A percentile compares a stretch with the other conserved stretches of the same genome.
Evolutionary conservation across 2,797 vertebrate species (phyloP).

Genomic region (Columba guinea): DNA sequence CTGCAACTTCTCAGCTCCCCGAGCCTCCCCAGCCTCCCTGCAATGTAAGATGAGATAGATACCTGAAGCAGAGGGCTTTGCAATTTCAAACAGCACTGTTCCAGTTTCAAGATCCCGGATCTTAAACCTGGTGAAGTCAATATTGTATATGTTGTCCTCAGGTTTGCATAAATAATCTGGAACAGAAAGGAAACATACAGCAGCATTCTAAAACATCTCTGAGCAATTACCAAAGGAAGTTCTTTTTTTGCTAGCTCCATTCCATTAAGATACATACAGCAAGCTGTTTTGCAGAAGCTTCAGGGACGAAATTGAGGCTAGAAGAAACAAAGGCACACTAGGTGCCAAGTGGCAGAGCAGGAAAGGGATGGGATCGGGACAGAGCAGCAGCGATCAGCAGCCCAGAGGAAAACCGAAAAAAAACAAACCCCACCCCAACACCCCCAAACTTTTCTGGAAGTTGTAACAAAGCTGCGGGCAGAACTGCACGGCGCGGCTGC

Average conservation of each 20-base stretch:
- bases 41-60: not conserved
- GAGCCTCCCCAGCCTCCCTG: not conserved
- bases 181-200: not conserved
- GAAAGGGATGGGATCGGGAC: not conserved
- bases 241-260: not conserved
- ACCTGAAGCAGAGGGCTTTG: slow-evolving; percentile 92
- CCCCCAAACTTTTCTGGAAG: not conserved
- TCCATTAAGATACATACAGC: rapidly evolving
- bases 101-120: slow-evolving; percentile 96
- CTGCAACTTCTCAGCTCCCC: not conserved
- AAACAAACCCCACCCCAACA: not conserved
- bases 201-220: not conserved
- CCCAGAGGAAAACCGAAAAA: not conserved
- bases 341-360: not conserved
- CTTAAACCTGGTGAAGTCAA: slow-evolving; percentile 98
- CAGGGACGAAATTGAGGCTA: not conserved
- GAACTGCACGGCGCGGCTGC: not conserved
- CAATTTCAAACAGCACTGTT: slow-evolving; percentile 97
- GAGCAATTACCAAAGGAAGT: not conserved
- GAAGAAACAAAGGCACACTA: not conserved
- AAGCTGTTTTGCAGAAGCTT: not conserved
- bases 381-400: not conserved
- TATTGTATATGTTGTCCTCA: slow-evolving; percentile 94
- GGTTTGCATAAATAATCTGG: slow-evolving; percentile 95
- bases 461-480: not conserved